These are phyloP conservation scores for Sinocyclocheilus rhinocerous DNA, from an alignment of 2,113 vertebrate genomes.

Conservation along the genomic window DNA sequence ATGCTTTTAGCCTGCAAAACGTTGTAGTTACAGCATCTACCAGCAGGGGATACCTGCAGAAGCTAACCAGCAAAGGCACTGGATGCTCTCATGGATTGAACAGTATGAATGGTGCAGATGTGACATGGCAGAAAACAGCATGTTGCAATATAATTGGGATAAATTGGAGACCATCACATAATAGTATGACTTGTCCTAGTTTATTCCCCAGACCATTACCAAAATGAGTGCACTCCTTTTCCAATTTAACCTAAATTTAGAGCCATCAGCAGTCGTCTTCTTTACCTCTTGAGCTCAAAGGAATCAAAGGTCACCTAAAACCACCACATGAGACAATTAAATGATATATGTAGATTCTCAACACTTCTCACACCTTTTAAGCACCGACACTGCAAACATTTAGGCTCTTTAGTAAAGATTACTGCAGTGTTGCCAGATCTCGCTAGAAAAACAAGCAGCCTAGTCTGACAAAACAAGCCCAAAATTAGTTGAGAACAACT, in stretches of 20 bases:
- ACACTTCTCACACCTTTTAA: not conserved
- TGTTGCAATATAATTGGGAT: constrained; percentile 26
- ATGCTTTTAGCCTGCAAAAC: not conserved
- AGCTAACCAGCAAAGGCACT: not conserved
- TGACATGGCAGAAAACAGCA: constrained; percentile 36
- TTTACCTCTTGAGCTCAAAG: not conserved
- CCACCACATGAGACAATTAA: not conserved
- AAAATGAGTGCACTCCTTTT: constrained; percentile 33
- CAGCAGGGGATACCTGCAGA: not conserved
- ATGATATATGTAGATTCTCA: not conserved
- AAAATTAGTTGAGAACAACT: too few species aligned
- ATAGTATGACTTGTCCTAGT: constrained; percentile 18
- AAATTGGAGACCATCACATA: constrained; percentile 13
- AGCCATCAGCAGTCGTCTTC: constrained; percentile 12
- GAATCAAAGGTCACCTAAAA: not conserved
- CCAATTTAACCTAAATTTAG: constrained; percentile 31
- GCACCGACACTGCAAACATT: not conserved
- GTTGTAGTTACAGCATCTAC: not conserved
- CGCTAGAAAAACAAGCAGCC: too few species aligned
- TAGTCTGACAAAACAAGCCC: too few species aligned
- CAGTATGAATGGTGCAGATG: constrained; percentile 21
- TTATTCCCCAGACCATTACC: constrained; percentile 27
- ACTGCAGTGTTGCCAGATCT: too few species aligned
- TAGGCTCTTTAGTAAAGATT: not conserved
- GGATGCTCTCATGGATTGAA: too few species aligned